Conservation (phyloP, 2,113 vertebrate genomes). For the Sander lucioperca region DNA sequence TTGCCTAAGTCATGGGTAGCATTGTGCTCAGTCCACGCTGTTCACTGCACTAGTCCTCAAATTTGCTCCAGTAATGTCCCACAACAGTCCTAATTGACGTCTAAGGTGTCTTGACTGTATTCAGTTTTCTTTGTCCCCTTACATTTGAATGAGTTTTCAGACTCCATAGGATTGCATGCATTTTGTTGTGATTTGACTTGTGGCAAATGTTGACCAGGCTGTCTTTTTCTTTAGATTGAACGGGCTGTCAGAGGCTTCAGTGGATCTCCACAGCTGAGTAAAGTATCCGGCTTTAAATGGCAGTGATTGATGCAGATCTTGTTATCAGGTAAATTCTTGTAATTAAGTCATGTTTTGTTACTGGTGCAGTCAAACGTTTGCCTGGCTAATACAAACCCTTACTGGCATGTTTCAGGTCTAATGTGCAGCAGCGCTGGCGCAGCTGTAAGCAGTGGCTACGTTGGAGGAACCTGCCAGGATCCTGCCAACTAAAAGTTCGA, state of each 20-base stretch:
- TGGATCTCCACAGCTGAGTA: conserved; percentile 27
- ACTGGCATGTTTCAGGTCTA: conserved; percentile 25
- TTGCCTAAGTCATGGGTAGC: conserved; percentile 68
- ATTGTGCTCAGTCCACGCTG: conserved; percentile 72
- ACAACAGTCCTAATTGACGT: conserved; percentile 62
- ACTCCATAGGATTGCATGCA: conserved; percentile 72
- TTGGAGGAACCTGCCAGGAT: background rate
- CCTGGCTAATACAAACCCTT: fast-evolving
- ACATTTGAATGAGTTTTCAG: conserved; percentile 64
- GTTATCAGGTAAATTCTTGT: conserved; percentile 29
- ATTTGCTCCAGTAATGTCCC: conserved; percentile 68
- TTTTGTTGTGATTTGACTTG: conserved; percentile 6
- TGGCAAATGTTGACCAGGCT: background rate
- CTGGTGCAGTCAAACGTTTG: too few species aligned
- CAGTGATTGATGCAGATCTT: background rate
- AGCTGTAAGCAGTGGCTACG: conserved; percentile 19
- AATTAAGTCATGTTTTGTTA: background rate
- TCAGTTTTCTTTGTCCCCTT: conserved; percentile 54
- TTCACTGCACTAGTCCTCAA: conserved; percentile 70
- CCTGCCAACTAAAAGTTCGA: background rate
- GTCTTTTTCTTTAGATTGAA: conserved; percentile 71
- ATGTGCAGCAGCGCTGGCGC: background rate
- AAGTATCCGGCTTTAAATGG: background rate
- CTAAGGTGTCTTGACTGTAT: conserved; percentile 59
- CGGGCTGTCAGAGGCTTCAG: conserved; percentile 17